Conservation (phyloP, 1,140 invertebrate species). For the Diorhabda elongata region DNA sequence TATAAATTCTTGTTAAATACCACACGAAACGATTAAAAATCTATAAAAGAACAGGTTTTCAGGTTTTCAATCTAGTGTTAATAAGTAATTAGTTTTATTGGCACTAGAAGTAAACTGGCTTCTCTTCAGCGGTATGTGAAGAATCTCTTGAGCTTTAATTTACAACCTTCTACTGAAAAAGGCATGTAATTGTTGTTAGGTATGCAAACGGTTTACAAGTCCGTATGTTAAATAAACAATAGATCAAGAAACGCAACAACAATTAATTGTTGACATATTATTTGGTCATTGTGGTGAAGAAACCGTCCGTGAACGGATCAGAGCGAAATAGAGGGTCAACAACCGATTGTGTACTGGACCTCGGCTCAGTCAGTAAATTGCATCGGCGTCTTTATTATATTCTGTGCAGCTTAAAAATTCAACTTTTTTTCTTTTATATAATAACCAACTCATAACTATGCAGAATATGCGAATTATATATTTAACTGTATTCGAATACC, state of each 20-base stretch:
- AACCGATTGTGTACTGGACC: too few relatives aligned
- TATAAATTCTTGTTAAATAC: conserved; percentile 1
- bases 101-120: not conserved
- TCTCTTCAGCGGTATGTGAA: not conserved
- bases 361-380: too few relatives aligned
- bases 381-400: not conserved
- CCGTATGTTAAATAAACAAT: not conserved
- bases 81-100: conserved; percentile 1
- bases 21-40: not conserved
- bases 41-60: not conserved
- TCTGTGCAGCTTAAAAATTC: not conserved
- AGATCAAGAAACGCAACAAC: not conserved
- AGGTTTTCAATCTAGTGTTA: conserved; percentile 1
- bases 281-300: not conserved
- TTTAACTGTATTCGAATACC: too few relatives aligned
- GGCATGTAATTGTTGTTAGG: not conserved
- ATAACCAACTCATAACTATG: too few relatives aligned
- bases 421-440: too few relatives aligned
- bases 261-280: not conserved
- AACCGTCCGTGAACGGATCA: not conserved
- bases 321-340: too few relatives aligned
- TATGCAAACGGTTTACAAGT: not conserved
- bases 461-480: too few relatives aligned
- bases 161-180: conserved; percentile 1
- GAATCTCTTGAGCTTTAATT: not conserved